Percentiles rank a stretch among this genome's conserved stretches.
Conservation (phyloP, 1,140 invertebrate species). For the Aphelinus atriplicis region DNA sequence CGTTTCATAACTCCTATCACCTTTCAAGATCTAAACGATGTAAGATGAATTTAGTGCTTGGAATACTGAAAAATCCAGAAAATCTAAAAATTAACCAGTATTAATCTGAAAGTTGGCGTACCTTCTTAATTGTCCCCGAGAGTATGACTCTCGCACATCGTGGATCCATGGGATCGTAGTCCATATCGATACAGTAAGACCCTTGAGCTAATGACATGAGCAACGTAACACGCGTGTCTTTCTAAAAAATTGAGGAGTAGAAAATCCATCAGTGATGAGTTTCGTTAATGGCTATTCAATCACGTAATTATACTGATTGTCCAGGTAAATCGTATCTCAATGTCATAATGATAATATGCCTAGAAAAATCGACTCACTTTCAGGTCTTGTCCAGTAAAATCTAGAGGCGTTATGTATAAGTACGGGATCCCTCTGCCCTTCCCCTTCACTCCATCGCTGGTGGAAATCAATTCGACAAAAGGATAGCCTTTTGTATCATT, state of each 20-base stretch:
- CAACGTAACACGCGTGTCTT: not conserved
- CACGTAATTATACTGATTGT: too few species aligned
- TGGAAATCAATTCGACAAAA: conserved; percentile 1
- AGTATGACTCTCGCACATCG: conserved; percentile 79
- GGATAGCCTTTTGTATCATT: not conserved
- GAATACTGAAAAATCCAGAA: too few species aligned
- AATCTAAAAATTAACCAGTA: too few species aligned
- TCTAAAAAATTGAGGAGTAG: not conserved
- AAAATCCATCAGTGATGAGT: too few species aligned
- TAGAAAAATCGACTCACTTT: not conserved
- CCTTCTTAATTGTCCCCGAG: conserved; percentile 75
- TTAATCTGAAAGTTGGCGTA: conserved; percentile 48
- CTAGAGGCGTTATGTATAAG: conserved; percentile 7
- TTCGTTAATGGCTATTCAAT: too few species aligned
- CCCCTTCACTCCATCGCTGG: not conserved
- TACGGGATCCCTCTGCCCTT: conserved; percentile 1
- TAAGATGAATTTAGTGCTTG: too few species aligned
- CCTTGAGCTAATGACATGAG: conserved; percentile 2
- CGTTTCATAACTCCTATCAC: conserved; percentile 67
- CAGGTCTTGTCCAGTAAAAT: conserved; percentile 3
- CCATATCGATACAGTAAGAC: conserved; percentile 71
- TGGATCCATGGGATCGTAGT: conserved; percentile 82
- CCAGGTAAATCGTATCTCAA: too few species aligned
- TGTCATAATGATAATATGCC: too few species aligned
- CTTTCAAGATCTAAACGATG: conserved; percentile 63